Conservation (phyloP, 2,113 vertebrate genomes). For the Mus spicilegus region DNA sequence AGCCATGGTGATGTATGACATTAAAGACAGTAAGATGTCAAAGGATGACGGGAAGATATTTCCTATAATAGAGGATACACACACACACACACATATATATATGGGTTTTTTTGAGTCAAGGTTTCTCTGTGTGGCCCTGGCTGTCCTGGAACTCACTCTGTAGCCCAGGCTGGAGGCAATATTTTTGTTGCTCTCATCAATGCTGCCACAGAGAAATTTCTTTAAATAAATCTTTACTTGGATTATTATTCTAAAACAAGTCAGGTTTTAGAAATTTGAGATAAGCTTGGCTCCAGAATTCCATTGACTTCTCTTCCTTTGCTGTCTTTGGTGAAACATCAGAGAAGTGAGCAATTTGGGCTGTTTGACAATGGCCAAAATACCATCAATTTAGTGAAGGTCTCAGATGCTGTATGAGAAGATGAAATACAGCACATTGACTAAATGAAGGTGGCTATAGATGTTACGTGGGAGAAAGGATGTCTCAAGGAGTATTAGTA, state of each 20-base stretch:
- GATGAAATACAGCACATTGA: not conserved
- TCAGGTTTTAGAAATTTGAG: not conserved
- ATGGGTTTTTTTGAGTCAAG: no score
- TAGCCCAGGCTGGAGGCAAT: not conserved
- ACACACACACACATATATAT: no score
- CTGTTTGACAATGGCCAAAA: not conserved
- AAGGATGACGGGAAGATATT: not conserved
- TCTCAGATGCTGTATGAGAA: not conserved
- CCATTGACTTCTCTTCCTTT: not conserved
- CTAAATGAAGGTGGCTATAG: not conserved
- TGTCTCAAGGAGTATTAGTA: not conserved
- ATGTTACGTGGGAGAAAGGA: not conserved
- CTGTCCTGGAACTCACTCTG: no score
- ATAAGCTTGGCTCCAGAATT: not conserved
- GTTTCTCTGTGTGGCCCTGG: no score
- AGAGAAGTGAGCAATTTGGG: not conserved
- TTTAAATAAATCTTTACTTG: not conserved
- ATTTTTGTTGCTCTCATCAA: not conserved
- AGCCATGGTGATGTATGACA: not conserved
- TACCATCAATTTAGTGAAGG: not conserved
- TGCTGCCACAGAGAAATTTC: not conserved
- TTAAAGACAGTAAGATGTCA: not conserved
- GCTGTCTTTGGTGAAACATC: not conserved
- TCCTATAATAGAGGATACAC: no score
- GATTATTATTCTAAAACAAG: not conserved